A percentile compares a stretch with the other conserved stretches of the same genome.
Evolutionary conservation across 1,140 invertebrate genomes (phyloP).

Genomic region (Zaprionus ornatus): DNA sequence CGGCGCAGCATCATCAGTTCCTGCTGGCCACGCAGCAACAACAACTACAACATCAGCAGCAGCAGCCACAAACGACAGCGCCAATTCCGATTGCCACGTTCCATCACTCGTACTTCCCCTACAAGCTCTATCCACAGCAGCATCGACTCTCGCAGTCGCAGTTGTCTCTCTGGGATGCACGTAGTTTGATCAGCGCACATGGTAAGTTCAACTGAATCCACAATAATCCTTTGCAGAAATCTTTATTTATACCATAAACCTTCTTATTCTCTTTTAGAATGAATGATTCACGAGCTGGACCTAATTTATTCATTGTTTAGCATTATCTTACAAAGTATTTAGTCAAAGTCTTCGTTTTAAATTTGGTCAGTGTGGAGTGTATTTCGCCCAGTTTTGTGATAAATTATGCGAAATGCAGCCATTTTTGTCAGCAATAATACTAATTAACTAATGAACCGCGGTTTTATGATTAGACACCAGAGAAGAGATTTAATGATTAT

Average conservation of each 20-base stretch:
- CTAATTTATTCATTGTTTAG: constrained; percentile 77
- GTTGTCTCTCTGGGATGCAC: constrained; percentile 82
- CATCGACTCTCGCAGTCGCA: constrained; percentile 81
- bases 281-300: constrained; percentile 42
- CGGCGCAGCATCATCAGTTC: constrained; percentile 64
- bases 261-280: constrained; percentile 55
- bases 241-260: neutral
- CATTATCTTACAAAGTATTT: constrained; percentile 69
- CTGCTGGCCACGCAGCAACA: constrained; percentile 49
- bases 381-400: constrained; percentile 74
- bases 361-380: constrained; percentile 58
- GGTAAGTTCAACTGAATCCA: constrained; percentile 38
- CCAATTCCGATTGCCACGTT: constrained; percentile 79
- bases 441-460: constrained; percentile 50
- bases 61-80: constrained; percentile 55
- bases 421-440: constrained; percentile 57
- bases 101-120: constrained; percentile 80
- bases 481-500: constrained; percentile 77
- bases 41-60: constrained; percentile 42
- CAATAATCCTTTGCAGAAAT: neutral
- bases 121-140: constrained; percentile 72
- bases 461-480: constrained; percentile 56
- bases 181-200: constrained; percentile 82
- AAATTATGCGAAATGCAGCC: constrained; percentile 74
- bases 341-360: constrained; percentile 67